Evolutionary conservation across 1,140 invertebrate species (phyloP), one percentile per base, ranked within the genome.

Genomic region (Melitaea cinxia): DNA sequence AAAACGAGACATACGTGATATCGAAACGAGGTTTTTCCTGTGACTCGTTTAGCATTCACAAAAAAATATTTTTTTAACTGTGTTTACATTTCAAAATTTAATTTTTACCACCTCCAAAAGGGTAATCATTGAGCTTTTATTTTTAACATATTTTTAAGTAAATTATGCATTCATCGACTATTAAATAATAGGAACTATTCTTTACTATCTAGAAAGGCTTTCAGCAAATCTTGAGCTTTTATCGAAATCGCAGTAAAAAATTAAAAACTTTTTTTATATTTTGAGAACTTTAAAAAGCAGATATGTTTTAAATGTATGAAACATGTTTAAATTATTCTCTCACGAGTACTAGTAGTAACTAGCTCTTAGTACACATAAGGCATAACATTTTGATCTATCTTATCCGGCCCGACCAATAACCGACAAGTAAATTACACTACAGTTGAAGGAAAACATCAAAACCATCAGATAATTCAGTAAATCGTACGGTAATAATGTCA

Each of bases 361-460:
- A 42, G 17, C 15, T 7, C 17, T 37, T 37, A 17, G 7, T 3
- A 19, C 35, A 2, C 15, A 39, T 39, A 14, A n/a, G n/a, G 14
- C 35, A 9, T 21, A 45, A 7, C 10, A 19, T 23, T 47, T 23
- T 47, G 17, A 42, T 42, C 15, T 42, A 7, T 17, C 37, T n/a
- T 42, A 42, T 42, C 0, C 37, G 15, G 17, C 37, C 15, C 37
- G 60, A 45, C 37, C 9, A 14, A 28, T 19, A 53, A 53, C 28
- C 49, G 52, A 63, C 61, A 56, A 56, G 17, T 56, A 63, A 56
- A 63, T 63, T 63, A 19, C 53, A 47, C 30, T 14, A 24, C 42
- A 49, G 21, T 37, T 26, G 19, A 37, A 63, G 39, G 23, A 56
- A 55, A 63, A 63, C 56, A 63, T 28, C 53, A 45, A 53, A 42